Conservation (phyloP, 2,888 invertebrate species). For the Synergus itoensis region DNA sequence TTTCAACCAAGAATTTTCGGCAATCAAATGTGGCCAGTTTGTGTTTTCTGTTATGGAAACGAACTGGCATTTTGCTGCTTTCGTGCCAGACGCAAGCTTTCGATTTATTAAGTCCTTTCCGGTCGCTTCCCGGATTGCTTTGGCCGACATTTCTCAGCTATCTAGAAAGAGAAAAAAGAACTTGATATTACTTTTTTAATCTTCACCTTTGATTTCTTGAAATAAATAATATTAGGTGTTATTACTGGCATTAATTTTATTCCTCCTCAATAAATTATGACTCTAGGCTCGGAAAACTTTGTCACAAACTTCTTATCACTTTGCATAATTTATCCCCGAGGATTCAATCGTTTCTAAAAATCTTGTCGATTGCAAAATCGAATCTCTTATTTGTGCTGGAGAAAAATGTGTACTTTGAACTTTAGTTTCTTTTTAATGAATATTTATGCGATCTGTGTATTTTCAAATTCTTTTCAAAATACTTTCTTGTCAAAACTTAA, state of each 20-base stretch:
- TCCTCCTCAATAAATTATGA: not conserved
- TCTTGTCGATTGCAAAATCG: not conserved
- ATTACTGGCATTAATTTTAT: not conserved
- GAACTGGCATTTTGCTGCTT: conserved; percentile 87
- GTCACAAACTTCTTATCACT: not conserved
- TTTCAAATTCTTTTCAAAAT: not conserved
- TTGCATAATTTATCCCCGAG: not conserved
- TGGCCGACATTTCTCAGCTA: conserved; percentile 90
- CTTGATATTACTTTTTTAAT: not conserved
- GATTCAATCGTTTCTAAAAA: not conserved
- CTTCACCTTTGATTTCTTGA: not conserved
- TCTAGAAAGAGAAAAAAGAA: conserved; percentile 43
- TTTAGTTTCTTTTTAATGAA: not conserved
- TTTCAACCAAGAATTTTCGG: conserved; percentile 91
- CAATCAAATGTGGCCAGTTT: conserved; percentile 87
- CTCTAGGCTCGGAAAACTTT: not conserved
- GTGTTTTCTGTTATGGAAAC: conserved; percentile 89
- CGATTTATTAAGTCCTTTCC: conserved; percentile 95
- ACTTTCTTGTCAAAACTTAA: not conserved
- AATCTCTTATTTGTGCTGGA: not conserved
- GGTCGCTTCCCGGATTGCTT: conserved; percentile 96
- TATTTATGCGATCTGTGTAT: not conserved
- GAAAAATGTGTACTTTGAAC: not conserved
- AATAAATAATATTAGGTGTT: not conserved
- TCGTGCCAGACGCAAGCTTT: conserved; percentile 84